Evolutionary conservation across 2,113 vertebrate genomes (phyloP), one percentile per base, ranked within the genome.

Genomic region (Columba janthina): DNA sequence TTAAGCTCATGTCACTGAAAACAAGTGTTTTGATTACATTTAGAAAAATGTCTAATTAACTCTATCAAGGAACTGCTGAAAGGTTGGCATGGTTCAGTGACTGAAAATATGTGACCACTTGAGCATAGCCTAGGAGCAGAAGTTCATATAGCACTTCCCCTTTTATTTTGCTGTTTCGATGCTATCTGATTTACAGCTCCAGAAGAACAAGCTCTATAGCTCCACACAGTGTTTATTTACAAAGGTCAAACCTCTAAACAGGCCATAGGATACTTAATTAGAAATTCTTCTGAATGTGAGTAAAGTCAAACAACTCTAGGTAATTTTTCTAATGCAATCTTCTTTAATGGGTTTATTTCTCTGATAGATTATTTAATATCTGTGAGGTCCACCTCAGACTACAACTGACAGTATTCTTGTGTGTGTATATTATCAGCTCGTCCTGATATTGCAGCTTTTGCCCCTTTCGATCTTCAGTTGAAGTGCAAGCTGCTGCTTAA

Each of bases 181-280:
- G 53, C 16, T 29, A 32, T 16, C 16, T 10, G 15, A 36, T 38
- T 62, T 48, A 42, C 46, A 46, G 9, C 29, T 53, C 15, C 38
- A 29, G 46, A 42, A 64, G 19, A 85, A 60, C 10, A 83, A 93
- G 92, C 85, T 94, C 94, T 81, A 46, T 12, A 95, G 95, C 96
- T 77, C 96, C 96, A 94, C 95, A 61, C 4, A 89, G 96, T 60
- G 96, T 86, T 83, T 38, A 50, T 22, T 81, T 40, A 40, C 4
- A 36, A 53, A 62, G 0, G 1, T 38, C 44, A 73, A 79, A 65
- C 9, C 50, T 25, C 44, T 58, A 31, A 46, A 48, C 2, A 58
- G 9, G 15, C 19, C 40, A 66, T 21, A 29, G 15, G n/a, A 72
- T 2, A 48, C 22, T 17, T 22, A 12, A 10, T 16, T 26, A 15